phyloP scores from a whole-genome alignment of 2,113 vertebrate genomes.

The Eretmochelys imbricata region DNA sequence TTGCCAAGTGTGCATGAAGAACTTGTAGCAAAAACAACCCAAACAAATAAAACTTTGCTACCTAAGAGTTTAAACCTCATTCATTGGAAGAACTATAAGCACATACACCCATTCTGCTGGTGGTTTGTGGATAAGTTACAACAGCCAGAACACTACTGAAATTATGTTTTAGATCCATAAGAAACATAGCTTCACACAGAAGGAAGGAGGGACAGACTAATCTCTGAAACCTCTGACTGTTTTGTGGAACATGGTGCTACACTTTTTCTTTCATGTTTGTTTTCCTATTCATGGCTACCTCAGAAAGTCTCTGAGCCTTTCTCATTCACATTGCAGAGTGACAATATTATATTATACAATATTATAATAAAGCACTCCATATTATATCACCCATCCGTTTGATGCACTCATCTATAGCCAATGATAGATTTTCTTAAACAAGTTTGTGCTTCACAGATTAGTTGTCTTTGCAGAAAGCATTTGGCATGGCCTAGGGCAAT shows the following conservation, averaged over 20 bases:
- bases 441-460: neutral
- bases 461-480: neutral
- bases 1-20: conserved; percentile 98
- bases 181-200: neutral
- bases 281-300: conserved; percentile 84
- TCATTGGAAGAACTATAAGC: neutral
- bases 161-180: neutral
- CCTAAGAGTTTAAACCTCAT: neutral
- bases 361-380: neutral
- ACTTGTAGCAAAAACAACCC: conserved; percentile 79
- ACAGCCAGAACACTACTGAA: neutral
- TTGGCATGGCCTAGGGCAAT: neutral
- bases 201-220: neutral
- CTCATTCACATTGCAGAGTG: conserved; percentile 21
- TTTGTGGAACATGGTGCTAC: conserved; percentile 83
- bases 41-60: neutral
- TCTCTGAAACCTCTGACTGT: neutral
- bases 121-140: conserved; percentile 11
- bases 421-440: neutral
- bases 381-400: neutral
- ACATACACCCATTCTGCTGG: neutral
- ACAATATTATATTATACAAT: neutral
- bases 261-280: conserved; percentile 48
- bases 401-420: rapidly evolving
- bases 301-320: conserved; percentile 69